A percentile compares a stretch with the other conserved stretches of the same genome.
These are phyloP conservation scores for Dasypus novemcinctus DNA, from an alignment of 2,113 vertebrate species.

Conservation along the genomic window DNA sequence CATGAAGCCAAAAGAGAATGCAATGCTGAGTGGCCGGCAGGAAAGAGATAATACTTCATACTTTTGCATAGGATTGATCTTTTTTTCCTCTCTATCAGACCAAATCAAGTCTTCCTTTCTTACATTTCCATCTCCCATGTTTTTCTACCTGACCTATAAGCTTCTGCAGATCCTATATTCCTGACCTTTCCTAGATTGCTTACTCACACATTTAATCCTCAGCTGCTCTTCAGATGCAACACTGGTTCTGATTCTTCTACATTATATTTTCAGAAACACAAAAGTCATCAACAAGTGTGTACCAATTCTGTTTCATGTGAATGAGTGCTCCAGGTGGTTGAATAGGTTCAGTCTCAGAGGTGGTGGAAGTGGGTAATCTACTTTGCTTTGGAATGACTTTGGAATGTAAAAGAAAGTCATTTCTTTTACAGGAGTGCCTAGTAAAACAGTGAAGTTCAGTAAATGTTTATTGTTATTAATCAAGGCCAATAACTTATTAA, in stretches of 20 bases:
- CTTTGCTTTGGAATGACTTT: not conserved
- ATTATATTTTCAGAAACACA: not conserved
- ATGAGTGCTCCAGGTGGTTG: not conserved
- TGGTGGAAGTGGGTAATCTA: not conserved
- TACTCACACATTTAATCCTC: not conserved
- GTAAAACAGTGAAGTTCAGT: not conserved
- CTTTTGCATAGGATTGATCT: not conserved
- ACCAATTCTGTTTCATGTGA: not conserved
- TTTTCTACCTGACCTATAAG: not conserved
- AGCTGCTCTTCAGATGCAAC: not conserved
- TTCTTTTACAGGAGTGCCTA: not conserved
- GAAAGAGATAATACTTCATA: not conserved
- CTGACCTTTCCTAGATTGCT: not conserved
- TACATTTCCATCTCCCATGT: not conserved
- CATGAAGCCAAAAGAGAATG: constrained; percentile 26
- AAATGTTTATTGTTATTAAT: constrained; percentile 16
- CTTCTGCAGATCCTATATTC: not conserved
- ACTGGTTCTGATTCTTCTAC: not conserved
- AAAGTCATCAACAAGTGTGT: not conserved
- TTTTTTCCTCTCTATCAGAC: not conserved
- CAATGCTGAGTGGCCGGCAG: not conserved
- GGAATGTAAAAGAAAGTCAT: too few species aligned
- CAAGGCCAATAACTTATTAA: not conserved
- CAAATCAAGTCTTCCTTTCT: not conserved
- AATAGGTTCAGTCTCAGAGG: not conserved